These are phyloP conservation scores for Drosophila neocordata DNA, from an alignment of 1,140 invertebrate genomes.

Conservation along the genomic window DNA sequence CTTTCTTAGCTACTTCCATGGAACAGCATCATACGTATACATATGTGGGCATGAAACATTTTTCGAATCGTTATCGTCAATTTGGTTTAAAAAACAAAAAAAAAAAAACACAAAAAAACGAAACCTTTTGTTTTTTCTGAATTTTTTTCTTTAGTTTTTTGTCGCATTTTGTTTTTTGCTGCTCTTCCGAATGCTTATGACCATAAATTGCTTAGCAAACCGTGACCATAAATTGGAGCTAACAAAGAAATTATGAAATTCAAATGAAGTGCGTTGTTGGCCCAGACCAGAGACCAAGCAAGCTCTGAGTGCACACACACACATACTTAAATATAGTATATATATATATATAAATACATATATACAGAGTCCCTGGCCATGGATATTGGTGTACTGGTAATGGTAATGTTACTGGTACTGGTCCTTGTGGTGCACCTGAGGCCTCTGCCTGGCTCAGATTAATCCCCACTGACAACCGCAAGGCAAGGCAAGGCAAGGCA, in stretches of 20 bases:
- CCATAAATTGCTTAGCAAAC: slow-evolving; percentile 79
- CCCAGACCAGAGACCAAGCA: background rate
- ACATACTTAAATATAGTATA: background rate
- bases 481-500: slow-evolving; percentile 15
- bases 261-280: slow-evolving; percentile 75
- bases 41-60: slow-evolving; percentile 49
- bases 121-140: slow-evolving; percentile 59
- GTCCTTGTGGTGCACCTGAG: slow-evolving; percentile 56
- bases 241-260: slow-evolving; percentile 82
- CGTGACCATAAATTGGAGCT: slow-evolving; percentile 81
- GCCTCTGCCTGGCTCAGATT: slow-evolving; percentile 68
- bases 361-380: no score
- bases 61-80: slow-evolving; percentile 79
- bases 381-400: background rate
- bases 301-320: slow-evolving; percentile 2
- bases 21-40: background rate
- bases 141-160: slow-evolving; percentile 16
- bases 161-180: slow-evolving; percentile 37
- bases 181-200: slow-evolving; percentile 70
- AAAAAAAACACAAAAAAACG: slow-evolving; percentile 20
- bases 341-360: no score
- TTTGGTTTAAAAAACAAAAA: slow-evolving; percentile 43
- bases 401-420: slow-evolving; percentile 7
- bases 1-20: background rate
- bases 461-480: slow-evolving; percentile 66